phyloP scores from a whole-genome alignment of 2,113 vertebrate species.

The Struthidea cinerea region DNA sequence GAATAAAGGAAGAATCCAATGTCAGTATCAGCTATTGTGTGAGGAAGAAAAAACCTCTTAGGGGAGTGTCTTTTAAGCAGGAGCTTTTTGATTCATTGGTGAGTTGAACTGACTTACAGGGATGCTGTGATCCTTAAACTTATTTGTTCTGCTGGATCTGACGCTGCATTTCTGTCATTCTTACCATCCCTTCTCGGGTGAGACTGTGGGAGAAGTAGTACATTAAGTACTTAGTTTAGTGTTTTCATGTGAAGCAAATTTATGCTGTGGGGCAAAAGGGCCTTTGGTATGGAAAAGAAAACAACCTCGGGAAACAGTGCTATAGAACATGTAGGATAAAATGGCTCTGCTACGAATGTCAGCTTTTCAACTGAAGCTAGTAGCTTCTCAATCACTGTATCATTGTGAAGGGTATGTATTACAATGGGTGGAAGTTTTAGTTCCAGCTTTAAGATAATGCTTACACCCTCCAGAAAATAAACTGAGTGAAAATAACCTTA shows the following conservation, averaged over 20 bases:
- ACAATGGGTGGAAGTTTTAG: not conserved
- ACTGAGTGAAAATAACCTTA: not conserved
- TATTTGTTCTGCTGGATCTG: not conserved
- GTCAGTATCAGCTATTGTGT: not conserved
- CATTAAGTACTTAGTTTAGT: not conserved
- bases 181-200: not conserved
- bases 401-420: not conserved
- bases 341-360: not conserved
- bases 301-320: not conserved
- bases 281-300: not conserved
- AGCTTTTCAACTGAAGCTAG: not conserved
- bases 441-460: not conserved
- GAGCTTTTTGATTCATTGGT: not conserved
- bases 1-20: not conserved
- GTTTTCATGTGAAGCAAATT: not conserved
- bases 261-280: not conserved
- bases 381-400: not conserved
- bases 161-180: not conserved
- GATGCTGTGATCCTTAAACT: not conserved
- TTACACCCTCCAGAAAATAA: not conserved
- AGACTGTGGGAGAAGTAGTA: not conserved
- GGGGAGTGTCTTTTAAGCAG: not conserved
- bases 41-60: not conserved
- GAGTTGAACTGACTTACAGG: not conserved
- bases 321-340: not conserved